Conservation (phyloP, 2,113 vertebrate genomes). For the Alaudala cheleensis region DNA sequence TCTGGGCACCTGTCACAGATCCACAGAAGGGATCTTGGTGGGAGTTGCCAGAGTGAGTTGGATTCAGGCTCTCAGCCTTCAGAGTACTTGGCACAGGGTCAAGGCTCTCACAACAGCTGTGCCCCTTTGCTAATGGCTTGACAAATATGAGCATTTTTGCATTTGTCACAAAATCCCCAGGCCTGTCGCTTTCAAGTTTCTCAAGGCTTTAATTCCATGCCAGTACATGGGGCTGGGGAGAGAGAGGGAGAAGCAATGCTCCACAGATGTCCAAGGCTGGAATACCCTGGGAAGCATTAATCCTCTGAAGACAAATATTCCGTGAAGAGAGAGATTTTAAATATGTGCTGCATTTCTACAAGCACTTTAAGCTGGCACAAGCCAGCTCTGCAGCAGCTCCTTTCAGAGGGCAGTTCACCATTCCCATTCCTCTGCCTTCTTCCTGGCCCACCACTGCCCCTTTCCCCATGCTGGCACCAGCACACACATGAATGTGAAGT, state of each 20-base stretch:
- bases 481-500: neutral
- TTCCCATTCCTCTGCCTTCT: neutral
- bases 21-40: neutral
- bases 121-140: constrained; percentile 51
- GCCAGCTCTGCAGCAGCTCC: neutral
- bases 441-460: neutral
- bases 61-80: neutral
- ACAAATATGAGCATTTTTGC: constrained; percentile 53
- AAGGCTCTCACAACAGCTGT: constrained; percentile 45
- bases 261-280: constrained; percentile 33
- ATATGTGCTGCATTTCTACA: neutral
- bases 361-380: constrained; percentile 20
- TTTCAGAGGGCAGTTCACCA: neutral
- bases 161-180: constrained; percentile 65
- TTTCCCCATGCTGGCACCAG: constrained; percentile 28
- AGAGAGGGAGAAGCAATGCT: constrained; percentile 28
- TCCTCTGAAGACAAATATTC: constrained; percentile 49
- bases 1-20: neutral
- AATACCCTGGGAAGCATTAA: constrained; percentile 56
- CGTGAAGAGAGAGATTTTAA: constrained; percentile 17
- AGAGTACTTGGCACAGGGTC: neutral
- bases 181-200: constrained; percentile 62
- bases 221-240: neutral
- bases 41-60: neutral
- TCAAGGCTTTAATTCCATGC: constrained; percentile 54